Percentiles rank a stretch among this genome's conserved stretches.
Conservation (phyloP, 2,797 vertebrate genomes). For the Gephyroberyx darwinii region DNA sequence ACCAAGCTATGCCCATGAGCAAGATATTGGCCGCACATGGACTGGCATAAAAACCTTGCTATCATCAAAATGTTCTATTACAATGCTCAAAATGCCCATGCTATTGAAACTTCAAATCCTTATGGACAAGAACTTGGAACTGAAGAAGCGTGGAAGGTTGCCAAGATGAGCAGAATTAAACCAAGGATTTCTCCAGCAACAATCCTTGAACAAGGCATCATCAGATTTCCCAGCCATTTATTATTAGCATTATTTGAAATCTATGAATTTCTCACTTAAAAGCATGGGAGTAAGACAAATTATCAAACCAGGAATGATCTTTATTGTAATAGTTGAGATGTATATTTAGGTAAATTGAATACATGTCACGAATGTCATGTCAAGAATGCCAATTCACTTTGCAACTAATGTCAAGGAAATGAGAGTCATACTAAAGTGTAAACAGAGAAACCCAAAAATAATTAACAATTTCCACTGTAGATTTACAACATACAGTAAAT, state of each 20-base stretch:
- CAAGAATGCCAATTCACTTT: no score
- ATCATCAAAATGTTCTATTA: conserved; percentile 18
- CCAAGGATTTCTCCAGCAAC: conserved; percentile 17
- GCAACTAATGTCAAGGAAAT: no score
- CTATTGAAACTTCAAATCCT: conserved; percentile 13
- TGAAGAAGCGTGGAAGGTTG: conserved; percentile 30
- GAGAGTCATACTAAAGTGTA: no score
- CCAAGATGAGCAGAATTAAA: conserved; percentile 48
- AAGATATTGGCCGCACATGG: background rate
- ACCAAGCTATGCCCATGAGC: conserved; percentile 3
- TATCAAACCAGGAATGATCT: background rate
- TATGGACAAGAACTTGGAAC: conserved; percentile 15
- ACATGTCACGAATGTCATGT: no score
- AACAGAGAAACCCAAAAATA: no score
- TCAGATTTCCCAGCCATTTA: conserved; percentile 9
- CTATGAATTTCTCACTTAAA: background rate
- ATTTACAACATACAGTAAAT: background rate
- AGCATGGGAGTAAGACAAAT: background rate
- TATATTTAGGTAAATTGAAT: background rate
- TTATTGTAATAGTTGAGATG: background rate
- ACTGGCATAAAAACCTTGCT: conserved; percentile 17
- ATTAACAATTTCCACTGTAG: background rate
- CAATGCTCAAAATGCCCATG: conserved; percentile 40
- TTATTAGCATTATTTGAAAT: conserved; percentile 11
- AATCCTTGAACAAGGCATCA: background rate